phyloP scores from a whole-genome alignment of 2,888 invertebrate genomes.

The Torymus texanus region DNA sequence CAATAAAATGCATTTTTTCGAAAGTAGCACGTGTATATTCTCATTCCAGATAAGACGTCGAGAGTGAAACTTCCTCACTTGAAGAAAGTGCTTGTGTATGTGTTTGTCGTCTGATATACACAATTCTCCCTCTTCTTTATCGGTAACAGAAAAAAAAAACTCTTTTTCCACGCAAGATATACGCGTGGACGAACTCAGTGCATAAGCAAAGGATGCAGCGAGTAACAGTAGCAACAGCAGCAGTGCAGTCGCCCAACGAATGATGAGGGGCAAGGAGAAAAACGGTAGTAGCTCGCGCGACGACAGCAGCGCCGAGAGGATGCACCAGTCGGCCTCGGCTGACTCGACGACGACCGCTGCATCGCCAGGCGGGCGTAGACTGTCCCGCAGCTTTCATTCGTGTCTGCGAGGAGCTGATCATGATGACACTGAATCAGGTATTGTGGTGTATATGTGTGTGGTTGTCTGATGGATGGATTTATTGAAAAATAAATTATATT shows the following conservation, averaged over 20 bases:
- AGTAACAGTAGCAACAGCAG: too few species aligned
- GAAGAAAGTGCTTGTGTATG: too few species aligned
- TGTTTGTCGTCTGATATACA: too few species aligned
- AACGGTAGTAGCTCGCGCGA: not conserved
- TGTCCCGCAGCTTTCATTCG: conserved; percentile 83
- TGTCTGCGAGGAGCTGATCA: conserved; percentile 79
- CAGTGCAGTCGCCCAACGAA: too few species aligned
- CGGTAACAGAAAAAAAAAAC: too few species aligned
- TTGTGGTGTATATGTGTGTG: not conserved
- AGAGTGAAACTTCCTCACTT: too few species aligned
- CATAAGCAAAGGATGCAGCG: too few species aligned
- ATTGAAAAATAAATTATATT: too few species aligned
- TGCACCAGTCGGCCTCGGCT: conserved; percentile 68
- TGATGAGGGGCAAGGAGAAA: not conserved
- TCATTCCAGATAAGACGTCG: conserved; percentile 33
- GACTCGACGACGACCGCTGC: conserved; percentile 63
- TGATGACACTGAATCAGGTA: conserved; percentile 74
- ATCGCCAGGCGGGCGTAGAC: conserved; percentile 75
- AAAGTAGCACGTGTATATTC: conserved; percentile 26
- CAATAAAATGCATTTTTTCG: conserved; percentile 12
- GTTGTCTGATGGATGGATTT: too few species aligned
- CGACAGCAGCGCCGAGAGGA: conserved; percentile 38
- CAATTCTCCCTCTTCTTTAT: too few species aligned
- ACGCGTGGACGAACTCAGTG: too few species aligned
- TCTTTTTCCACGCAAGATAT: too few species aligned